These are phyloP conservation scores for Pinna nobilis DNA, from an alignment of 1,140 invertebrate genomes.

Conservation along the genomic window DNA sequence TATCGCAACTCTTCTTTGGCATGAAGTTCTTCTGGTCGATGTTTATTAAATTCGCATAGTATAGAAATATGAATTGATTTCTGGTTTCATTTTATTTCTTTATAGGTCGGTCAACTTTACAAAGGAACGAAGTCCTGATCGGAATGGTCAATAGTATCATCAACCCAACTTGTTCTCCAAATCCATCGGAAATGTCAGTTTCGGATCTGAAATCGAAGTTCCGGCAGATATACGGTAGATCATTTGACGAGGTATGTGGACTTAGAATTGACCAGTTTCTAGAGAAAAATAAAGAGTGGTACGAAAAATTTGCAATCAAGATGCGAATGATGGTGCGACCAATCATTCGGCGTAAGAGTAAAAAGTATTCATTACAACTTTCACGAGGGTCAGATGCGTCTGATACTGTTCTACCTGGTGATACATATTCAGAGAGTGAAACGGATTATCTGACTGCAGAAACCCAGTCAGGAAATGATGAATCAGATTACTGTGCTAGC, in stretches of 20 bases:
- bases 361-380: neutral
- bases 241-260: conserved; percentile 1
- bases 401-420: too few species aligned
- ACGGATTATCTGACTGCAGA: conserved; percentile 19
- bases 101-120: too few species aligned
- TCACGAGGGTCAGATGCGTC: neutral
- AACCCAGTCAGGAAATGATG: neutral
- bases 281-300: conserved; percentile 6
- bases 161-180: neutral
- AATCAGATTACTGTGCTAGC: neutral
- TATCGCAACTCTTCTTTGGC: too few species aligned
- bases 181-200: neutral
- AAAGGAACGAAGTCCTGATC: neutral
- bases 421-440: neutral
- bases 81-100: too few species aligned
- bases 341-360: neutral
- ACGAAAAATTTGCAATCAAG: conserved; percentile 5
- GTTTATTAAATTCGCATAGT: too few species aligned
- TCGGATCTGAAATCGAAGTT: neutral
- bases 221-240: neutral
- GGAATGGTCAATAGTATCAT: conserved; percentile 16
- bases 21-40: too few species aligned
- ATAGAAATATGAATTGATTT: too few species aligned
- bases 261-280: conserved; percentile 1
- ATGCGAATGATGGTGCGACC: conserved; percentile 4